Evolutionary conservation across 2,888 invertebrate species (phyloP), one percentile per base, ranked within the genome.

Genomic region (Xanthostigma xanthostigma): DNA sequence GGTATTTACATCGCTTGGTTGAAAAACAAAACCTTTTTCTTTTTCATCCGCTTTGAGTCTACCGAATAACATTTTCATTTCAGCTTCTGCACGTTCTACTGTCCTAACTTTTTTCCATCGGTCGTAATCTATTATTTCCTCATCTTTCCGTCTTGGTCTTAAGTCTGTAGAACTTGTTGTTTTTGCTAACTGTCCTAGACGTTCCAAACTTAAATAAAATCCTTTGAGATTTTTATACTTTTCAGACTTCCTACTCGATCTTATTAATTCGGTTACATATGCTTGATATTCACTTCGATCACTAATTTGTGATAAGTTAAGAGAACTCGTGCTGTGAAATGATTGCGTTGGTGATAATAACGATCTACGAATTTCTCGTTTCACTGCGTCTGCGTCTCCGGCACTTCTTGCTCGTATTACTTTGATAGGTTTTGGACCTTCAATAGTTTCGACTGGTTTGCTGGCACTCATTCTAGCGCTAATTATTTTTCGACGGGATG

Each of bases 101-200:
- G 76, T 74, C 47, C 90, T 73, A 17, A 90, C 76, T 64, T 81
- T 80, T 61, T 81, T 84, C 91, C 91, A 91, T 49, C 87, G 76
- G 54, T 91, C 90, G 61, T 84, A 91, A 66, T 90, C 89, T 51
- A 90, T 80, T 9, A 88, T 81, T 62, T 88, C 87, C 57, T 84
- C 82, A 59, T 85, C 83, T 63, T 74, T 79, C 55, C 78, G 73
- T 56, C 87, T 72, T 1, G 85, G 84, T 45, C 81, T 75, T 44
- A 86, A 69, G 58, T 84, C 81, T 41, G 72, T 72, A 0, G 72
- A 74, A 0, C 84, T 84, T 6, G 87, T 84, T 1, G 81, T 79
- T 55, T 78, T 77, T 66, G 92, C 91, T 49, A 92, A 64, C 58
- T 89, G 80, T 0, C 84, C 84, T 44, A 93, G 81, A 57, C 90